Conservation (phyloP, 2,888 invertebrate genomes). For the Marronus borbonicus region DNA sequence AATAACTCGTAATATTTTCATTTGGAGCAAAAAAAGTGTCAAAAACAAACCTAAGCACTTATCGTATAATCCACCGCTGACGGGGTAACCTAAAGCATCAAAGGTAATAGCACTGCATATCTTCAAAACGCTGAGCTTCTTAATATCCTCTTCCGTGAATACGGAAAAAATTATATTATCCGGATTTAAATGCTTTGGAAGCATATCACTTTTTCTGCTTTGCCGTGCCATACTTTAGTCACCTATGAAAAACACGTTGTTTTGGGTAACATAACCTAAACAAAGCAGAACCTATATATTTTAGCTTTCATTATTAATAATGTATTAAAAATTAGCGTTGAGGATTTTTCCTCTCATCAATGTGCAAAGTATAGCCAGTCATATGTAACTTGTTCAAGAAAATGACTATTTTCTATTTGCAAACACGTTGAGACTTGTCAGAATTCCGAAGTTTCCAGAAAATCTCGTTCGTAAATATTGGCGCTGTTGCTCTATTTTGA, state of each 20-base stretch:
- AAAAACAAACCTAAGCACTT: constrained; percentile 78
- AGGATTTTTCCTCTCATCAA: background rate
- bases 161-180: constrained; percentile 56
- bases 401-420: background rate
- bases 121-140: constrained; percentile 85
- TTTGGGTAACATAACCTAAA: too few species aligned
- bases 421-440: constrained; percentile 35
- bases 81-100: constrained; percentile 87
- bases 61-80: constrained; percentile 93
- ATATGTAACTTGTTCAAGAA: background rate
- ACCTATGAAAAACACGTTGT: background rate
- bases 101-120: constrained; percentile 85
- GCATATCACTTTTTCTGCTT: constrained; percentile 37
- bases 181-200: constrained; percentile 49
- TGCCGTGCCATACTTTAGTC: constrained; percentile 21
- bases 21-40: too few species aligned
- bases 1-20: too few species aligned
- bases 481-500: background rate
- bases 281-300: too few species aligned
- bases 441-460: constrained; percentile 16
- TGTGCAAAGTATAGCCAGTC: background rate
- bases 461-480: constrained; percentile 11
- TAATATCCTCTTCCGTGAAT: constrained; percentile 84
- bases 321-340: background rate
- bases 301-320: too few species aligned